Base-by-base conservation (phyloP, 2,113 vertebrate species). In the Copsychus sechellarum region DNA sequence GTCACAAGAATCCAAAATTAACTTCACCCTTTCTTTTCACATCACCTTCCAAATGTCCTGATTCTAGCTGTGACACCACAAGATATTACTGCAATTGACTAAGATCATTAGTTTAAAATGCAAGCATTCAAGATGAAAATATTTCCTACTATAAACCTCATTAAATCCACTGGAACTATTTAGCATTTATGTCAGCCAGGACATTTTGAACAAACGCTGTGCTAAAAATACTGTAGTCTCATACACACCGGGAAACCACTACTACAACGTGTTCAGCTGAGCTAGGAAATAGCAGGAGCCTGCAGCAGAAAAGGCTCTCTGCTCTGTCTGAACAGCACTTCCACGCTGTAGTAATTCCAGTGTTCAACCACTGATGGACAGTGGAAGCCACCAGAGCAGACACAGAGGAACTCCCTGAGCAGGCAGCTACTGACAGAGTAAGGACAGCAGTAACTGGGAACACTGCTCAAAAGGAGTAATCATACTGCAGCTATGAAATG, bases 131-230 rank as follows among this genome's bases (percentile, higher is more conserved):
- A 76, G 43, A 56, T 57, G n/a, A 84, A 81, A 94, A 79, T 64
- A 81, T 25, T 95, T 77, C 66, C 62, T 94, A 79, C 61, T 57
- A 34, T 20, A 88, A 92, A 87, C 43, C 23, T 70, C 53, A 88
- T 62, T 54, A 81, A 85, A 80, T 71, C 72, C 61, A 81, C 47
- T 67, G 76, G 34, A 92, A 85, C 60, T 61, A 64, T 81, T 92
- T 26, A 77, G 77, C 82, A 91, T 92, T 91, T 91, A 43, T 86
- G 61, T 43, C 83, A 91, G 83, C 51, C 77, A 76, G 81, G 77
- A 89, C 86, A 92, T 81, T 95, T 53, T 81, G 78, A 91, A 93
- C 81, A 91, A 96, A 92, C 5, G 42, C 36, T 64, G 69, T 42
- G 61, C 83, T 95, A 88, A 94, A 96, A 91, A 76, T 84, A 81